Evolutionary conservation across 1,140 invertebrate genomes (phyloP).

Genomic region (Carcinoscorpius rotundicauda): DNA sequence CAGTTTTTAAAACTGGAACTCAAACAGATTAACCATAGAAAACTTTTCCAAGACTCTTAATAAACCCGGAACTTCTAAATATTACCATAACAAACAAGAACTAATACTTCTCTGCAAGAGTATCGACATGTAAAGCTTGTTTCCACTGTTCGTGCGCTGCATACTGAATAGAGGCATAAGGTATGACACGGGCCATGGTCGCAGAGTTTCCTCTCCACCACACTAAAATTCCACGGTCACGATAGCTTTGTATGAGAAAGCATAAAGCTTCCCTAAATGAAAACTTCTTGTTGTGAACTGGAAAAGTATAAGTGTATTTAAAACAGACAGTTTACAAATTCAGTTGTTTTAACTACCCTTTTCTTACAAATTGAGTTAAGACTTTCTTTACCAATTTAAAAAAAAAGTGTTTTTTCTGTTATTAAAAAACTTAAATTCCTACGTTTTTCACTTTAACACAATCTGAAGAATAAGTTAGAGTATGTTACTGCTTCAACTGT

Average conservation of each 20-base stretch:
- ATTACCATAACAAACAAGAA: neutral
- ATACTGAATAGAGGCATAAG: slow-evolving; percentile 96
- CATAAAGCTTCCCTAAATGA: slow-evolving; percentile 58
- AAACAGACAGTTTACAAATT: no score
- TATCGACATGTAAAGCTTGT: slow-evolving; percentile 14
- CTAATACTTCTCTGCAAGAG: slow-evolving; percentile 12
- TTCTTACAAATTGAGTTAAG: neutral
- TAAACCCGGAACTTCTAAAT: no score
- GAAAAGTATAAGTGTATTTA: slow-evolving; percentile 24
- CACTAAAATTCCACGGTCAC: slow-evolving; percentile 47
- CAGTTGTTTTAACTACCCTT: no score
- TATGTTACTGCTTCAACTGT: no score
- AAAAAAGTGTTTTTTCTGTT: neutral
- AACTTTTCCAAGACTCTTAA: no score
- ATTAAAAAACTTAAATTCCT: neutral
- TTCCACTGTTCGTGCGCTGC: slow-evolving; percentile 75
- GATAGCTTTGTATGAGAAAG: slow-evolving; percentile 48
- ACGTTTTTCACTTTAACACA: no score
- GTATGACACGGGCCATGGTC: slow-evolving; percentile 91
- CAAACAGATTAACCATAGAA: no score
- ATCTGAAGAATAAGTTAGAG: no score
- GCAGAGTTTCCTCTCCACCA: slow-evolving; percentile 96
- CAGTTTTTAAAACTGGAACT: no score
- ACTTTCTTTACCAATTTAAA: neutral
- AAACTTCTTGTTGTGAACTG: slow-evolving; percentile 51